Percentiles rank a stretch among this genome's conserved stretches.
Evolutionary conservation across 2,888 invertebrate species (phyloP).

Genomic region (Nebria brevicollis): DNA sequence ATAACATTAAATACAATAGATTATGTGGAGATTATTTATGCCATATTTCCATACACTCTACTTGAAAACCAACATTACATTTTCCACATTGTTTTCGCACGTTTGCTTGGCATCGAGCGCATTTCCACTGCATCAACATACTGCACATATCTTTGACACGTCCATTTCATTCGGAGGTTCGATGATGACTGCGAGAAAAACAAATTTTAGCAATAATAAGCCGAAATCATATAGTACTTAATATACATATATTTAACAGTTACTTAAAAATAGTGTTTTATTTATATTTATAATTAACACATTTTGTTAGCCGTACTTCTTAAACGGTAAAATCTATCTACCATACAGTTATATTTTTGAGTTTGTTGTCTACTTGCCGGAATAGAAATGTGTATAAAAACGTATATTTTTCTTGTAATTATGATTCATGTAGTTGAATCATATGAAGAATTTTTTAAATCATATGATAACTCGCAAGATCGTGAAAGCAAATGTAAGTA

Average conservation of each 20-base stretch:
- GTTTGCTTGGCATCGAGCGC: too few species aligned
- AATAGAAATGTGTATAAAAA: background rate
- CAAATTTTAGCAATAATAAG: too few species aligned
- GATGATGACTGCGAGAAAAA: too few species aligned
- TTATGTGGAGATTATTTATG: too few species aligned
- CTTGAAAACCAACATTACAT: too few species aligned
- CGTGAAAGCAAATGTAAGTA: conserved; percentile 11
- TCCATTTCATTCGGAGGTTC: too few species aligned
- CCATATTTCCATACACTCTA: too few species aligned
- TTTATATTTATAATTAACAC: background rate
- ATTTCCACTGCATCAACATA: too few species aligned
- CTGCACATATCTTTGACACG: too few species aligned
- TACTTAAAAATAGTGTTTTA: background rate
- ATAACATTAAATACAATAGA: too few species aligned
- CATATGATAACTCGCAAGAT: background rate
- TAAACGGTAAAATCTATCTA: background rate
- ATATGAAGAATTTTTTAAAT: background rate
- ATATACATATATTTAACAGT: background rate
- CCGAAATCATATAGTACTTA: too few species aligned
- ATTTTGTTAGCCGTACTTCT: background rate
- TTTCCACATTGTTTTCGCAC: too few species aligned
- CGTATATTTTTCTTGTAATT: background rate
- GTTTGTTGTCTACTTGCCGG: background rate
- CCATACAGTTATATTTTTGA: background rate
- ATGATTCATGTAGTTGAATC: background rate